Percentiles rank a stretch among this genome's conserved stretches.
These are phyloP conservation scores for Chrysolina oricalcia DNA, from an alignment of 2,888 invertebrate species.

Conservation along the genomic window DNA sequence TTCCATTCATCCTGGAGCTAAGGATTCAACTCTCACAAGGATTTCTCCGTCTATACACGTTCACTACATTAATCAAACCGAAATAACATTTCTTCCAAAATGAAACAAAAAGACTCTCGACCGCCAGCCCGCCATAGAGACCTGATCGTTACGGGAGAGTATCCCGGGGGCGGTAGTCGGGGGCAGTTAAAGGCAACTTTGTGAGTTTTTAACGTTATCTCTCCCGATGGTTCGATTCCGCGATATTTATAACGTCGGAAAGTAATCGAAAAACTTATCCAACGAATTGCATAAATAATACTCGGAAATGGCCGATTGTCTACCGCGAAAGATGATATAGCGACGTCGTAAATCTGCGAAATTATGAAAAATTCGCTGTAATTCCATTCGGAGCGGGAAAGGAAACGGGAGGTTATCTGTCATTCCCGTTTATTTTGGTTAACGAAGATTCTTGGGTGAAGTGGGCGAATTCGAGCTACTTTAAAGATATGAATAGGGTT, in stretches of 20 bases:
- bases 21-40: no score
- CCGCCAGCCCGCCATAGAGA: neutral
- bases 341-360: slow-evolving; percentile 27
- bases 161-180: slow-evolving; percentile 45
- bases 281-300: slow-evolving; percentile 57
- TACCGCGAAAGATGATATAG: slow-evolving; percentile 30
- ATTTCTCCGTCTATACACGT: no score
- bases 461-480: no score
- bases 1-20: no score
- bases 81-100: no score
- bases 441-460: neutral
- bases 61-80: no score
- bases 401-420: neutral
- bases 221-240: slow-evolving; percentile 63
- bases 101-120: slow-evolving; percentile 8
- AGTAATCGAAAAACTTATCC: slow-evolving; percentile 60
- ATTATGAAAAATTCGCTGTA: slow-evolving; percentile 15
- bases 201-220: slow-evolving; percentile 60
- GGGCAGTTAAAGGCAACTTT: slow-evolving; percentile 58
- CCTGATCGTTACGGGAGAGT: slow-evolving; percentile 21
- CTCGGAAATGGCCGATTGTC: slow-evolving; percentile 34
- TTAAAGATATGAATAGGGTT: no score
- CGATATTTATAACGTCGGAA: slow-evolving; percentile 62
- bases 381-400: neutral
- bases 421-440: neutral